A percentile compares a stretch with the other conserved stretches of the same genome.
Conservation (phyloP, 2,888 invertebrate species). For the Thumatha senex region DNA sequence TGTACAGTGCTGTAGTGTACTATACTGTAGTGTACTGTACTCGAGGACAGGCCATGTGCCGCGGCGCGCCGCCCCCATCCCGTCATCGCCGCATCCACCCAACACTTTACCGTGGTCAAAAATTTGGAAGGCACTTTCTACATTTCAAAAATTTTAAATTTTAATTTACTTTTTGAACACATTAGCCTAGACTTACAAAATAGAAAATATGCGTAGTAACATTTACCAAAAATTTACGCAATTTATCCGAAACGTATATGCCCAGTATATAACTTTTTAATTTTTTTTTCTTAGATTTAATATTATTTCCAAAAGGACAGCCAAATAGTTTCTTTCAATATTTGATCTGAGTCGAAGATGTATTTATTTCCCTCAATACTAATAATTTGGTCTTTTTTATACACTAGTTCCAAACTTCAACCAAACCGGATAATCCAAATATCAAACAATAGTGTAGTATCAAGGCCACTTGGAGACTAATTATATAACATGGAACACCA, state of each 20-base stretch:
- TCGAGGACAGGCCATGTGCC: slow-evolving; percentile 34
- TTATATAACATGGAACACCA: slow-evolving; percentile 67
- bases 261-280: slow-evolving; percentile 70
- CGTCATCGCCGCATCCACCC: slow-evolving; percentile 81
- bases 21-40: background rate
- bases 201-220: slow-evolving; percentile 84
- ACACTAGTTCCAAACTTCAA: slow-evolving; percentile 78
- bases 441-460: slow-evolving; percentile 80
- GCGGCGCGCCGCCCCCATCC: slow-evolving; percentile 48
- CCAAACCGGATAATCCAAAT: slow-evolving; percentile 76
- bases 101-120: slow-evolving; percentile 85
- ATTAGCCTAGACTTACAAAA: slow-evolving; percentile 87
- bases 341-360: slow-evolving; percentile 76
- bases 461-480: slow-evolving; percentile 83
- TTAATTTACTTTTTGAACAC: slow-evolving; percentile 87
- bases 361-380: slow-evolving; percentile 58
- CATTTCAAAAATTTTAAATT: slow-evolving; percentile 83
- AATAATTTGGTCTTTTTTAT: slow-evolving; percentile 76
- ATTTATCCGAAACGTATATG: slow-evolving; percentile 80
- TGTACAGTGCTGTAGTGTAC: background rate
- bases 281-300: slow-evolving; percentile 68
- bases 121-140: slow-evolving; percentile 93
- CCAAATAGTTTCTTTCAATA: slow-evolving; percentile 80
- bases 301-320: slow-evolving; percentile 81
- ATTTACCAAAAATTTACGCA: slow-evolving; percentile 82